These are phyloP conservation scores for Ecliptopera silaceata DNA, from an alignment of 2,888 invertebrate genomes.

Conservation along the genomic window DNA sequence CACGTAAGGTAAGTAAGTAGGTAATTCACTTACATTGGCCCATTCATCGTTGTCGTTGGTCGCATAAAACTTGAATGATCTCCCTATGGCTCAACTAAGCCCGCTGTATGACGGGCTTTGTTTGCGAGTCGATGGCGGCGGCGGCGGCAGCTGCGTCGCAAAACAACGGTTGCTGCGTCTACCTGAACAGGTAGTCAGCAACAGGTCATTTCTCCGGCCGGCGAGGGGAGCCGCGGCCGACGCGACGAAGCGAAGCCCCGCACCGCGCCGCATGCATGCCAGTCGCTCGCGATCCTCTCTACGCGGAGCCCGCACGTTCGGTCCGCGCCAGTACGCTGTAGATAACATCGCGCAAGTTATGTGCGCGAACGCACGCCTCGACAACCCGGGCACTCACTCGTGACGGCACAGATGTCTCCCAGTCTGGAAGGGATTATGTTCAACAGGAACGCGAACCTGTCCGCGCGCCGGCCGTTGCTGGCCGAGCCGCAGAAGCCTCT, in stretches of 20 bases:
- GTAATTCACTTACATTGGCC: no score
- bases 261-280: constrained; percentile 2
- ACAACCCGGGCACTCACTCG: constrained; percentile 56
- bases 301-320: constrained; percentile 43
- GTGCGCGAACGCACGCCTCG: constrained; percentile 72
- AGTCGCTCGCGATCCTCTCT: constrained; percentile 52
- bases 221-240: constrained; percentile 62
- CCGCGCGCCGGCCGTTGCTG: constrained; percentile 76
- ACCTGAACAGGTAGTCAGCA: constrained; percentile 80
- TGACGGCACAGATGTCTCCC: constrained; percentile 80
- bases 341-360: constrained; percentile 65
- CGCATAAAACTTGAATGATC: background rate
- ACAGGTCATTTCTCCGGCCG: constrained; percentile 75
- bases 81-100: constrained; percentile 1
- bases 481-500: constrained; percentile 77
- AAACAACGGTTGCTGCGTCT: constrained; percentile 65
- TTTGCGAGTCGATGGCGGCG: constrained; percentile 45
- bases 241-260: constrained; percentile 31
- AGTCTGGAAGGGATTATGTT: constrained; percentile 80
- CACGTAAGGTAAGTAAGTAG: no score
- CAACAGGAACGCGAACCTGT: constrained; percentile 77
- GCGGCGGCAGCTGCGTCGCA: constrained; percentile 70
- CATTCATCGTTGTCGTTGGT: background rate
- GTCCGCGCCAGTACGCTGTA: constrained; percentile 38
- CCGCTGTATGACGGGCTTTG: constrained; percentile 68